Conservation (phyloP, 2,888 invertebrate genomes). For the Spisula subtruncata region DNA sequence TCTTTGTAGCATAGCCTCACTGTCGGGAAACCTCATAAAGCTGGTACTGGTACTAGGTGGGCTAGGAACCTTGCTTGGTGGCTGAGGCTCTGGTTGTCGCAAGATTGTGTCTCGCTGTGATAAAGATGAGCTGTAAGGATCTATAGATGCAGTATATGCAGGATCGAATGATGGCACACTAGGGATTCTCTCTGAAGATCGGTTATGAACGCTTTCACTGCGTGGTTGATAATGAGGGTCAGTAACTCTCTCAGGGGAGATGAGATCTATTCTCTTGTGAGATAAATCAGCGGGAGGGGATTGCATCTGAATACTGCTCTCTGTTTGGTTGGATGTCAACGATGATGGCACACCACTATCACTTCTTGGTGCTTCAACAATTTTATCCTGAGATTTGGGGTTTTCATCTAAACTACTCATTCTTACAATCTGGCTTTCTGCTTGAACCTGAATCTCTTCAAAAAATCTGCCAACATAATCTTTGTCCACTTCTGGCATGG, state of each 20-base stretch:
- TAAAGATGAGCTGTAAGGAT: conserved; percentile 68
- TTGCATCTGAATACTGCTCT: conserved; percentile 72
- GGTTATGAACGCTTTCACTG: conserved; percentile 63
- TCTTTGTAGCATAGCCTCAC: conserved; percentile 82
- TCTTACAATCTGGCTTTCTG: conserved; percentile 70
- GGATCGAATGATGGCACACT: conserved; percentile 68
- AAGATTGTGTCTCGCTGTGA: conserved; percentile 70
- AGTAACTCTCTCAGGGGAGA: conserved; percentile 74
- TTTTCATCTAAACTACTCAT: conserved; percentile 66
- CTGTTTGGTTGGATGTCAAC: conserved; percentile 69
- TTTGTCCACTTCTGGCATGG: conserved; percentile 82
- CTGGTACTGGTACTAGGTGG: conserved; percentile 68
- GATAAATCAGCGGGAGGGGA: conserved; percentile 79
- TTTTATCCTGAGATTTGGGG: conserved; percentile 67
- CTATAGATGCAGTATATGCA: conserved; percentile 55
- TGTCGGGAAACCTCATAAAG: conserved; percentile 81
- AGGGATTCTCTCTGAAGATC: conserved; percentile 74
- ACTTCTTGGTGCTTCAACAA: conserved; percentile 54
- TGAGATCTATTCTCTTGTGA: conserved; percentile 80
- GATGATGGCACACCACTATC: conserved; percentile 69
- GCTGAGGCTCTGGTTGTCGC: conserved; percentile 70
- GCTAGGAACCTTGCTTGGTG: conserved; percentile 61
- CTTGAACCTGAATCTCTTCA: conserved; percentile 73
- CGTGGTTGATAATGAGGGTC: conserved; percentile 75
- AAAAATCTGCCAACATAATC: conserved; percentile 85